These are phyloP conservation scores for Gonioctena quinquepunctata DNA, from an alignment of 1,140 invertebrate genomes.

Conservation along the genomic window DNA sequence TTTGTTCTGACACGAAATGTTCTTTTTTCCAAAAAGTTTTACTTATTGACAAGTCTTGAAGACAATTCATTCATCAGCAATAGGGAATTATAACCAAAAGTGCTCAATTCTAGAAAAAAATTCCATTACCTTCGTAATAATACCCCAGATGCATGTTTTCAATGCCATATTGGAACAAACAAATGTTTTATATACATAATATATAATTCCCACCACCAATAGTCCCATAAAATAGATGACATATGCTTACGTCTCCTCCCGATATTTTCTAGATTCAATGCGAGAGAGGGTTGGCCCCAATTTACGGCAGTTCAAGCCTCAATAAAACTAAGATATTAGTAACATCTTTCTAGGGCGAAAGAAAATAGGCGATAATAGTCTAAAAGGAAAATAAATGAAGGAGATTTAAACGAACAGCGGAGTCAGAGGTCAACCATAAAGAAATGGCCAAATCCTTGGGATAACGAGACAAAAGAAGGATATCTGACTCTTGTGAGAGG, in stretches of 20 bases:
- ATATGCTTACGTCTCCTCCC: not conserved
- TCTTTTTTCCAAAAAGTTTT: no score
- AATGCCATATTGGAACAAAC: no score
- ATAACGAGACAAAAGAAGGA: constrained; percentile 41
- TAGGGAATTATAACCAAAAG: no score
- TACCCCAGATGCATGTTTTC: no score
- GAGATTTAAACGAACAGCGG: constrained; percentile 38
- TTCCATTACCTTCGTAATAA: no score
- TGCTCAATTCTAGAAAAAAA: no score
- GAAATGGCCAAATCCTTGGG: constrained; percentile 38
- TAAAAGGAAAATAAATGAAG: constrained; percentile 41
- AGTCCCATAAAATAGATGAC: not conserved
- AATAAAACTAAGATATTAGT: constrained; percentile 37
- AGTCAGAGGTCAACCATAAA: constrained; percentile 41
- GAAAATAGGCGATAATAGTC: constrained; percentile 42
- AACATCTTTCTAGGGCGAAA: constrained; percentile 30
- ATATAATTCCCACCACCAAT: not conserved
- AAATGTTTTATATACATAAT: no score
- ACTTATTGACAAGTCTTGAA: no score
- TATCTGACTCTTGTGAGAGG: constrained; percentile 23
- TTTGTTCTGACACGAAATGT: no score
- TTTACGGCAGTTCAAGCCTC: not conserved
- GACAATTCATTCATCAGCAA: no score
- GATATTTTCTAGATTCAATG: not conserved
- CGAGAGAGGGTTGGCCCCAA: not conserved